Evolutionary conservation across 2,888 invertebrate genomes (phyloP).

Genomic region (Stenichneumon culpator): DNA sequence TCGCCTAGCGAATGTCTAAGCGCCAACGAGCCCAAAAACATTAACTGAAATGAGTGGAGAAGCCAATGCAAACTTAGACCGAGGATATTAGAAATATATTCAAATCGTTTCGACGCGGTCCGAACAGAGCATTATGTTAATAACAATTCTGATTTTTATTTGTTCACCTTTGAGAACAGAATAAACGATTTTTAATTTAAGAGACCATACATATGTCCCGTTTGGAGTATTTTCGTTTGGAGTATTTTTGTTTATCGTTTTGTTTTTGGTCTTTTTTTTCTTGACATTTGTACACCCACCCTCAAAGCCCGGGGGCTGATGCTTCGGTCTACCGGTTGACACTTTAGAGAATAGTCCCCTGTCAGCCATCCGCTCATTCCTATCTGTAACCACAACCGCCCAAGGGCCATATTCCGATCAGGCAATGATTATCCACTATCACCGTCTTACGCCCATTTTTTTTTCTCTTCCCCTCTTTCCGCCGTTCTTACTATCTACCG

Average conservation of each 20-base stretch:
- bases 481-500: constrained; percentile 9
- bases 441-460: constrained; percentile 64
- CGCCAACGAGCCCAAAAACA: neutral
- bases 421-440: constrained; percentile 74
- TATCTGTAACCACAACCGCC: constrained; percentile 90
- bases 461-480: neutral
- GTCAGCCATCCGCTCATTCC: constrained; percentile 97
- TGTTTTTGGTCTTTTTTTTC: constrained; percentile 16
- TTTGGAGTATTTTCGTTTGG: constrained; percentile 38
- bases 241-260: constrained; percentile 25
- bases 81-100: neutral
- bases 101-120: constrained; percentile 44
- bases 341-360: constrained; percentile 97
- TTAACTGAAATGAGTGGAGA: neutral
- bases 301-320: constrained; percentile 95
- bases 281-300: constrained; percentile 88
- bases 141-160: neutral
- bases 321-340: constrained; percentile 98
- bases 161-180: neutral
- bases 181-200: neutral
- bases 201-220: neutral
- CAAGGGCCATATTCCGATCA: constrained; percentile 80
- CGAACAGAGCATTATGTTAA: constrained; percentile 30
- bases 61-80: neutral
- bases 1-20: neutral